A percentile compares a stretch with the other conserved stretches of the same genome.
These are phyloP conservation scores for Drosophila albomicans DNA, from an alignment of 1,140 invertebrate genomes.

Conservation along the genomic window DNA sequence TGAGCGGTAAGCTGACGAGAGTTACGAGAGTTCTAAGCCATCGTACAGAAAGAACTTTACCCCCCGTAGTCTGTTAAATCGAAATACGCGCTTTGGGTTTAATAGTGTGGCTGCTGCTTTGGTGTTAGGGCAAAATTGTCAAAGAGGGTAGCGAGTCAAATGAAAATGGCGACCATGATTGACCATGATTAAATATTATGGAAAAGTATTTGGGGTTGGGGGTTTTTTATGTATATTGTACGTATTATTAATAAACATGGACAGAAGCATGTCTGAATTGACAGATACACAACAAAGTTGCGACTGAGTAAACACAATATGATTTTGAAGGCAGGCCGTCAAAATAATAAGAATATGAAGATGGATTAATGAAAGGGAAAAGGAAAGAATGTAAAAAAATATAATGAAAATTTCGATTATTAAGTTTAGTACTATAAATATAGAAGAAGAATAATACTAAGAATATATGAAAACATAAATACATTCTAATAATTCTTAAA, in stretches of 20 bases:
- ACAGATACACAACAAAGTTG: neutral
- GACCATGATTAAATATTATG: constrained; percentile 48
- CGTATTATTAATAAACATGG: constrained; percentile 68
- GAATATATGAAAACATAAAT: too few relatives aligned
- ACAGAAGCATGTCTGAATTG: constrained; percentile 50
- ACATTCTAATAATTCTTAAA: too few relatives aligned
- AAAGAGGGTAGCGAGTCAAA: constrained; percentile 25
- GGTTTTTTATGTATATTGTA: neutral
- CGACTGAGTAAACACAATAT: too few relatives aligned
- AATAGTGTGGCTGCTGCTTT: constrained; percentile 28
- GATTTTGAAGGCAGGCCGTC: too few relatives aligned
- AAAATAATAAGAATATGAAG: too few relatives aligned
- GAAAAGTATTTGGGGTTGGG: neutral
- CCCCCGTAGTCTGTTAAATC: constrained; percentile 51
- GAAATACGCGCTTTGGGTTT: constrained; percentile 48
- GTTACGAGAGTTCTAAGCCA: constrained; percentile 15
- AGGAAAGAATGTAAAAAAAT: too few relatives aligned
- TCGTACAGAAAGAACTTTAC: neutral
- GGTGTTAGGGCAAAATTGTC: constrained; percentile 24
- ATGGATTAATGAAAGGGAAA: too few relatives aligned
- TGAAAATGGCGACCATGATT: constrained; percentile 43
- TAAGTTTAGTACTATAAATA: too few relatives aligned
- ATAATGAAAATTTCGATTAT: too few relatives aligned
- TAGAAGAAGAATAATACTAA: too few relatives aligned
- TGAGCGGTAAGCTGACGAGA: constrained; percentile 39